Conservation (phyloP, 2,797 vertebrate genomes). For the Cryptoblepharus egeriae region DNA sequence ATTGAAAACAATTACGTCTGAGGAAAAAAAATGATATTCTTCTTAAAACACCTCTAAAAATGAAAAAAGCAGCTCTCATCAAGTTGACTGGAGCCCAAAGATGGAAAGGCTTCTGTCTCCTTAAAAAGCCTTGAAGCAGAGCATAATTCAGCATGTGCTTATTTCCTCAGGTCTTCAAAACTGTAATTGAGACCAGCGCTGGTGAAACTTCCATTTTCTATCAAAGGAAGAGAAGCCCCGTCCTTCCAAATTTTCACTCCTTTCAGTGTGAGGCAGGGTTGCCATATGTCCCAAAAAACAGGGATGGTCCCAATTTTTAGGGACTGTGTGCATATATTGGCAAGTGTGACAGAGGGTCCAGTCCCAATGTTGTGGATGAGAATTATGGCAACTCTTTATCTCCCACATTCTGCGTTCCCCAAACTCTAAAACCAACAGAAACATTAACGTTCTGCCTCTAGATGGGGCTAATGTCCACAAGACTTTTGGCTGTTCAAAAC, state of each 20-base stretch:
- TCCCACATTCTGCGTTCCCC: neutral
- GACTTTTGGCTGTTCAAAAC: neutral
- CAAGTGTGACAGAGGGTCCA: no score
- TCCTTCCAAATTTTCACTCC: neutral
- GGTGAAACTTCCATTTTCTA: neutral
- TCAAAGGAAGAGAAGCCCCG: neutral
- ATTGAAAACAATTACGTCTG: neutral
- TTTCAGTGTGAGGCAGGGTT: neutral
- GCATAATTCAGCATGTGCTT: neutral
- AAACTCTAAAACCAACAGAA: neutral
- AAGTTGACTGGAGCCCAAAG: neutral
- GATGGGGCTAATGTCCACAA: slow-evolving; percentile 70
- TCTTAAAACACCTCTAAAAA: no score
- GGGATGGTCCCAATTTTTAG: no score
- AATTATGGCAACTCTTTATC: no score
- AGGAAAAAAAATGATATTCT: no score
- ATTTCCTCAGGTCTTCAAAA: neutral
- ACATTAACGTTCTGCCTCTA: slow-evolving; percentile 61
- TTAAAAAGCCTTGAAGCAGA: neutral
- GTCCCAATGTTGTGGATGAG: no score
- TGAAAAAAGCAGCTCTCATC: neutral
- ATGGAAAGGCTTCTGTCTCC: neutral
- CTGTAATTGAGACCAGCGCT: neutral
- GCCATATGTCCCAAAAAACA: no score
- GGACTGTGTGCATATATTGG: no score